Conservation (phyloP, 2,797 vertebrate genomes). For the Graptemys geographica region DNA sequence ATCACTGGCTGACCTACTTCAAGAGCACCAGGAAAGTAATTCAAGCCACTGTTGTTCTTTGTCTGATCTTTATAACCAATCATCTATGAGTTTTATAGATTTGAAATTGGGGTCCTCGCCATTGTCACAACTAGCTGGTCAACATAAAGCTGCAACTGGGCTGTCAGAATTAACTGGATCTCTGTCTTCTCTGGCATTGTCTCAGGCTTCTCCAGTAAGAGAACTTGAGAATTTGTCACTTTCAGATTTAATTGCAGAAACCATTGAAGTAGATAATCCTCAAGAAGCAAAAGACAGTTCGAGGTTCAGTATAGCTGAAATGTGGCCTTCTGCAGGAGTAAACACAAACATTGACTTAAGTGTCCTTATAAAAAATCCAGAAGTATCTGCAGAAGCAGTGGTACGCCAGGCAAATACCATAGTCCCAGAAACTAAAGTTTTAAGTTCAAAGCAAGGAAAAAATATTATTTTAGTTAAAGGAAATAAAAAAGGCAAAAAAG, state of each 20-base stretch:
- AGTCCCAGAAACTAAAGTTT: conserved; percentile 64
- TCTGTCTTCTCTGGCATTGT: conserved; percentile 83
- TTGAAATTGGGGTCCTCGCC: conserved; percentile 73
- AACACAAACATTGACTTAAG: conserved; percentile 86
- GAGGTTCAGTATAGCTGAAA: conserved; percentile 56
- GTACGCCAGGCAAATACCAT: conserved; percentile 50
- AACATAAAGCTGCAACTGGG: conserved; percentile 66
- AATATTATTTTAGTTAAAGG: conserved; percentile 61
- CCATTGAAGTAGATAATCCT: conserved; percentile 68
- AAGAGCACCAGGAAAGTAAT: conserved; percentile 85
- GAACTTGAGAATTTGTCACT: conserved; percentile 77
- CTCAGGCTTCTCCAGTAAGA: conserved; percentile 76
- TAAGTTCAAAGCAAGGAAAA: conserved; percentile 68
- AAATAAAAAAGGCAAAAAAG: conserved; percentile 64
- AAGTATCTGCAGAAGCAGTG: conserved; percentile 47
- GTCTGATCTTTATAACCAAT: conserved; percentile 72
- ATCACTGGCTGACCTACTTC: conserved; percentile 91
- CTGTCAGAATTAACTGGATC: conserved; percentile 82
- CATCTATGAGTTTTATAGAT: conserved; percentile 54
- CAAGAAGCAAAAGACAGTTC: conserved; percentile 54
- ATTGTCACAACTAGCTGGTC: conserved; percentile 82
- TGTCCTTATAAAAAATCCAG: conserved; percentile 82
- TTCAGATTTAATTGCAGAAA: conserved; percentile 82
- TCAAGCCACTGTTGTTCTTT: conserved; percentile 71
- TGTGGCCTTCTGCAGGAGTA: conserved; percentile 65